phyloP scores from a whole-genome alignment of 2,888 invertebrate species.

The Mythimna lalbum region DNA sequence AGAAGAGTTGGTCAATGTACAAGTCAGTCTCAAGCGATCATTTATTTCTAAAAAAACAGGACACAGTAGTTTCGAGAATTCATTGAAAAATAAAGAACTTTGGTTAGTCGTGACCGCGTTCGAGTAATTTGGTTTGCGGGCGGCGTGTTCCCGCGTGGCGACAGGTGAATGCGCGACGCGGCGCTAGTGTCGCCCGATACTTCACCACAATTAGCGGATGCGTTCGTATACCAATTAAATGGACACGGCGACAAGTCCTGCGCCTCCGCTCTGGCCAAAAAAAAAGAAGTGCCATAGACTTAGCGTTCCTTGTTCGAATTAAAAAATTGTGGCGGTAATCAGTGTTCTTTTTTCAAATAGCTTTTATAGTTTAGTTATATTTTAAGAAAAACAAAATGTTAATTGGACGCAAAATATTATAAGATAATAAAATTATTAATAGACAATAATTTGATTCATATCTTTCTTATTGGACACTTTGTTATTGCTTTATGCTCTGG shows the following conservation, averaged over 20 bases:
- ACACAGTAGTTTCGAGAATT: slow-evolving; percentile 42
- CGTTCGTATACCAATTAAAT: slow-evolving; percentile 82
- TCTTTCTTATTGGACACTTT: background rate
- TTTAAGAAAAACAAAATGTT: no score
- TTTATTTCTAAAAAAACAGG: slow-evolving; percentile 44
- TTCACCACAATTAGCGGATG: slow-evolving; percentile 81
- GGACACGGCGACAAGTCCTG: slow-evolving; percentile 64
- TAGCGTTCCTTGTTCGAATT: slow-evolving; percentile 45
- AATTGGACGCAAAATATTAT: no score
- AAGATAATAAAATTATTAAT: no score
- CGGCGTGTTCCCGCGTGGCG: slow-evolving; percentile 66
- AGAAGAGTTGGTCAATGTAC: background rate
- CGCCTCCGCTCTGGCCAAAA: slow-evolving; percentile 47
- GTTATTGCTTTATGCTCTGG: background rate
- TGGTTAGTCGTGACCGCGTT: slow-evolving; percentile 68
- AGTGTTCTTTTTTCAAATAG: slow-evolving; percentile 24
- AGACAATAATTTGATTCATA: background rate
- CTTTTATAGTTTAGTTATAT: no score
- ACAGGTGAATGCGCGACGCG: slow-evolving; percentile 79
- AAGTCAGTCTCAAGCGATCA: slow-evolving; percentile 15
- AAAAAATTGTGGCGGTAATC: slow-evolving; percentile 27
- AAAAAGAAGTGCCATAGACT: slow-evolving; percentile 37
- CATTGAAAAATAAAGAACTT: slow-evolving; percentile 52
- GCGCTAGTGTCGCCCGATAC: slow-evolving; percentile 71
- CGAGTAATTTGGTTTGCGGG: slow-evolving; percentile 74